Evolutionary conservation across 2,888 invertebrate species (phyloP).

Genomic region (Phlogophora meticulosa): DNA sequence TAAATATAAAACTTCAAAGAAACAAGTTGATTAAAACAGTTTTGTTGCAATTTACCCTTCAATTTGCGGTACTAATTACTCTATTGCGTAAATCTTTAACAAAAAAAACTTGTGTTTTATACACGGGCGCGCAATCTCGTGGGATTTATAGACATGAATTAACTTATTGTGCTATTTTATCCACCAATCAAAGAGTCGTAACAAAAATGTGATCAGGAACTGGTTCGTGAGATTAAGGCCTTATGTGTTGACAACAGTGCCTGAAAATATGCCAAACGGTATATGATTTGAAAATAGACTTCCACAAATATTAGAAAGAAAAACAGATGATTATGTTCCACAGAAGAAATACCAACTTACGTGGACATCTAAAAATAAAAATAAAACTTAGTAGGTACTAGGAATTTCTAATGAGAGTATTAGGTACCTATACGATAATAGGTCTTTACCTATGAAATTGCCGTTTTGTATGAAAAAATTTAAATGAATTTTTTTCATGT

Average conservation of each 20-base stretch:
- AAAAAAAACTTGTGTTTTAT: constrained; percentile 58
- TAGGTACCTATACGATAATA: no score
- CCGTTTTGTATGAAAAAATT: no score
- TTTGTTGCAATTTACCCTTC: constrained; percentile 57
- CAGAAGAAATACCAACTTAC: no score
- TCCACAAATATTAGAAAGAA: no score
- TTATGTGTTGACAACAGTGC: not conserved
- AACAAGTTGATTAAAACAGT: constrained; percentile 28
- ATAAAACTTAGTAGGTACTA: no score
- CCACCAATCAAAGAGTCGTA: constrained; percentile 40
- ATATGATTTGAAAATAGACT: no score
- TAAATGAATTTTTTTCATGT: no score
- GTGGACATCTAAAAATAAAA: no score
- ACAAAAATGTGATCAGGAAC: constrained; percentile 44
- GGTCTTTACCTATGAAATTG: no score
- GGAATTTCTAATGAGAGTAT: no score
- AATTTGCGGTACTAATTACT: constrained; percentile 49
- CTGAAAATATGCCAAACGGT: not conserved
- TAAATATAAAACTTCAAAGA: not conserved
- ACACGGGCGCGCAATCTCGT: constrained; percentile 61
- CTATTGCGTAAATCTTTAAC: constrained; percentile 50
- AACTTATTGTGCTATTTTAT: constrained; percentile 66
- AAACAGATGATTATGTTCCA: no score
- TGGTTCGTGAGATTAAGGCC: constrained; percentile 30
- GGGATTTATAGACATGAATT: constrained; percentile 62